phyloP scores from a whole-genome alignment of 2,113 vertebrate genomes.

The Naja naja region DNA sequence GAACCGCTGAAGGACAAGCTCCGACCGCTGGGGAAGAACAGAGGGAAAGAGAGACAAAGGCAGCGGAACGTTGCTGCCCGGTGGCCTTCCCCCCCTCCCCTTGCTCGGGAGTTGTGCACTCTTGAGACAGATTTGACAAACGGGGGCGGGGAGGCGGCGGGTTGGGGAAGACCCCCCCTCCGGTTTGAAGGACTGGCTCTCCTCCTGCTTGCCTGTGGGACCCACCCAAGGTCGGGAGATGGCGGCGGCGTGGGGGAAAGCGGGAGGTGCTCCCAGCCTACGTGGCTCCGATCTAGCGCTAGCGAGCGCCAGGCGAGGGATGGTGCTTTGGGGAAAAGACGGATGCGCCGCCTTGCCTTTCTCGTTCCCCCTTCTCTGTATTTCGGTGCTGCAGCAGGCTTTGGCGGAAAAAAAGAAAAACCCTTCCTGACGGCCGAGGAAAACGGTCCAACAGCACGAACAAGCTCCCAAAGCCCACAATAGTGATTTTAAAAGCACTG shows the following conservation, averaged over 20 bases:
- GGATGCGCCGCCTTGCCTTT: background rate
- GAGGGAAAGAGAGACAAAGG: background rate
- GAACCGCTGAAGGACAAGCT: background rate
- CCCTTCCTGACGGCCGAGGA: background rate
- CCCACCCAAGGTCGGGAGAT: background rate
- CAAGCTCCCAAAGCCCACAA: background rate
- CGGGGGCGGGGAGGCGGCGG: no score
- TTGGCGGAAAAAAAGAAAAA: background rate
- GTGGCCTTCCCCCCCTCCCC: no score
- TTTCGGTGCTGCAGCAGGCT: background rate
- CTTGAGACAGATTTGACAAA: background rate
- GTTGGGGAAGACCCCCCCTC: background rate
- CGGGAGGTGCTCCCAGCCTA: slow-evolving; percentile 10
- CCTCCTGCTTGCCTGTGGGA: background rate
- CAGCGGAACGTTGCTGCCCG: background rate
- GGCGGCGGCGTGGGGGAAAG: background rate
- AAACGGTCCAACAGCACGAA: no score
- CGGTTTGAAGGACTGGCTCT: background rate
- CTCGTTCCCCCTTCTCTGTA: background rate
- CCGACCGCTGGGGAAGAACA: background rate
- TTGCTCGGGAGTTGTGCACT: background rate
- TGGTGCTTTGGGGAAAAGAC: background rate
- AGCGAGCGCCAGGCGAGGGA: background rate
- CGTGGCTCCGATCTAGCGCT: slow-evolving; percentile 15
- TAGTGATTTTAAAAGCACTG: background rate